A percentile compares a stretch with the other conserved stretches of the same genome.
Evolutionary conservation across 2,797 vertebrate species (phyloP).

Genomic region (Psittacula echo): DNA sequence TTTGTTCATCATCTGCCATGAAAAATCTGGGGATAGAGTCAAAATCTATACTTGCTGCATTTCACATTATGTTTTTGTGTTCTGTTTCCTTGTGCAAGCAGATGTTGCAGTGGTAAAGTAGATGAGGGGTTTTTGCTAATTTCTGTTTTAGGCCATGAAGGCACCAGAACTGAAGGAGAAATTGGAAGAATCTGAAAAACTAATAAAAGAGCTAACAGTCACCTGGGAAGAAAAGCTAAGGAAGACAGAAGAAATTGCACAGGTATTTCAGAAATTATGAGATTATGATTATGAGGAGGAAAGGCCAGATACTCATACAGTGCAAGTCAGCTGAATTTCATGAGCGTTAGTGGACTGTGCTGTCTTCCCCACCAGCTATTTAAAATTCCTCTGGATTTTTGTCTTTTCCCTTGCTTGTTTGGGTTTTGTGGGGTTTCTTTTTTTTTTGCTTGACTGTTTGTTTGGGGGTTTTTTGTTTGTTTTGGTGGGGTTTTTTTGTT

Average conservation of each 20-base stretch:
- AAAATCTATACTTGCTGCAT: neutral
- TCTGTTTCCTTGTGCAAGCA: neutral
- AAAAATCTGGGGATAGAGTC: neutral
- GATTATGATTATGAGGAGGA: neutral
- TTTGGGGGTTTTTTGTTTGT: no score
- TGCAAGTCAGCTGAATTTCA: neutral
- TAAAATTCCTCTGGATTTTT: neutral
- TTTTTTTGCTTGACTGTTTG: neutral
- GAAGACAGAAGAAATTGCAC: conserved; percentile 98
- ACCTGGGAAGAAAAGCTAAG: conserved; percentile 98
- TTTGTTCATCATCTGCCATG: neutral
- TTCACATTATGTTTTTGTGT: neutral
- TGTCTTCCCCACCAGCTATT: neutral
- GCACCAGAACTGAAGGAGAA: conserved; percentile 97
- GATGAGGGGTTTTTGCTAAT: neutral
- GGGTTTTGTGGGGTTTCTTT: neutral
- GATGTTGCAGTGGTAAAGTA: neutral
- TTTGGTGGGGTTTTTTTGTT: neutral
- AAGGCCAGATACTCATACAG: neutral
- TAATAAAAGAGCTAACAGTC: conserved; percentile 95
- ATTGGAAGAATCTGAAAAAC: conserved; percentile 96
- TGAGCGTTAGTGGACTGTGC: neutral
- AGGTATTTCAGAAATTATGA: conserved; percentile 77
- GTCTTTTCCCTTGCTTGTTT: neutral
- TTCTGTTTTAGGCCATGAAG: conserved; percentile 88